Base-by-base conservation (phyloP, 2,113 vertebrate species). In the Calonectris borealis region DNA sequence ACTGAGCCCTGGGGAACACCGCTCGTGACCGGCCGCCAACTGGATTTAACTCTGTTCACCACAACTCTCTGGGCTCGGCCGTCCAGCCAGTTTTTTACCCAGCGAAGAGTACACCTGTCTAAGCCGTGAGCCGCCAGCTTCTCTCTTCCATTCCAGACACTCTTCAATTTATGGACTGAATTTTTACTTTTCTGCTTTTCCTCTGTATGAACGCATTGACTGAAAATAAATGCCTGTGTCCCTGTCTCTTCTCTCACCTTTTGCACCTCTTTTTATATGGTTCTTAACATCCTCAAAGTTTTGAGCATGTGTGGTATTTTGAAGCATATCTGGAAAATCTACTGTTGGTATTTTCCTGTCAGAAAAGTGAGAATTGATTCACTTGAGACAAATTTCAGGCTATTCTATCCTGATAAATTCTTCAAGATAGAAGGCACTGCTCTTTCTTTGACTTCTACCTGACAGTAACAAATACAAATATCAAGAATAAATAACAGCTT, bases 381-480 rank as follows among this genome's bases (percentile, higher is more conserved):
- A 71, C 77, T 91, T 90, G 64, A 92, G 86, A 93, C 54, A 95
- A 80, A 96, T 88, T 95, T 90, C 81, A 94, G 93, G 61, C 83
- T 79, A 92, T 93, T 94, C 49, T 49, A 58, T 54, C 75, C 83
- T 87, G 84, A 96, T 92, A 94, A 92, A 86, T 83, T 87, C 92
- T 89, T 95, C 38, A 86, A 88, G 80, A 84, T 61, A 86, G 80
- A 88, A 93, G 65, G 32, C 46, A 75, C 34, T 90, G 82, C 57
- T 94, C 69, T 84, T 91, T 89, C 88, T 91, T 61, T 93, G 86
- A 94, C 88, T 94, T 88, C 88, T 89, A 79, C 44, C 70, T 94
- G 83, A 86, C 86, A 93, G 80, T 73, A 96, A 89, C 89, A 95
- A 95, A 91, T 40, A 95, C 24, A 96, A 96, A 93, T 87, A 97